Evolutionary conservation across 1,140 invertebrate species (phyloP), one percentile per base, ranked within the genome.

Genomic region (Macrocentrus cingulum): DNA sequence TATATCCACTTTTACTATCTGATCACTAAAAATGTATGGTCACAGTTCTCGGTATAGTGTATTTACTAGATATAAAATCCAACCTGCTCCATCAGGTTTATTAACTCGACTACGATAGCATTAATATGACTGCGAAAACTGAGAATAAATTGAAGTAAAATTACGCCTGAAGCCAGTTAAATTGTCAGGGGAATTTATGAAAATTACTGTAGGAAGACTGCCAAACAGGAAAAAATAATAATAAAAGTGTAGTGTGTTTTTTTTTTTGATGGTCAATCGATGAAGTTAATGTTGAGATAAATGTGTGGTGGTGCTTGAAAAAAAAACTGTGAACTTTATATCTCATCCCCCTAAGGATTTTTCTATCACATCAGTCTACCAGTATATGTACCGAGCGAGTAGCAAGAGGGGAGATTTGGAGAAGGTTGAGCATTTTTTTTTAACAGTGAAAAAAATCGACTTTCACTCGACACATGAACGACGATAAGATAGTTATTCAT

Each of bases 361-460:
- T 72, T 71, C 68, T 71, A 65, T 55, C 58, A 57, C 63, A 71
- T 69, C 69, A 62, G 66, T 69, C 67, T 71, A 69, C 69, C 70
- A 67, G 51, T 64, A 70, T 66, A 48, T 61, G 16, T 29, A 9
- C 34, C 52, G 34, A 41, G 46, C 16, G 15, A 52, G 50, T 6
- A 34, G 34, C 6, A 18, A 50, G 65, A 66, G 65, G 67, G 63
- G 62, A 64, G 66, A 69, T 69, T 66, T 65, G 59, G 63, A 70
- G 62, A 64, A 61, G 58, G 50, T 61, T 52, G 56, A 56, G n/a
- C 49, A 45, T 34, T 42, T 64, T 69, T 61, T 61, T 16, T 6
- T 13, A 32, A 22, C 37, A 18, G 18, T 13, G 22, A 19, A 56
- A 53, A 49, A 58, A 49, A 29, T 34, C 52, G 25, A n/a, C n/a